Conservation (phyloP, 2,797 vertebrate genomes). For the Labroides dimidiatus region DNA sequence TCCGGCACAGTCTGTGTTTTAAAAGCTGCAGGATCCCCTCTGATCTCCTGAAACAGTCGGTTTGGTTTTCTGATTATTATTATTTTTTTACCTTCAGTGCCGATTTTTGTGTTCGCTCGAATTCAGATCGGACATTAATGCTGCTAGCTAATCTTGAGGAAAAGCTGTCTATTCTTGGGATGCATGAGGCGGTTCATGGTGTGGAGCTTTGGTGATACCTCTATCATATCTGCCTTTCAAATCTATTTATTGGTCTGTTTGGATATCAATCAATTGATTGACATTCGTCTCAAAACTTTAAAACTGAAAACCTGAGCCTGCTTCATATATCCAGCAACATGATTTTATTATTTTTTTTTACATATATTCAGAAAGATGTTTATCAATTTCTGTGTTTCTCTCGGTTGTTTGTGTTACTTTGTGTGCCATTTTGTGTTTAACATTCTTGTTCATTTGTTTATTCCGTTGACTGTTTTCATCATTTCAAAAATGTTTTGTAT, state of each 20-base stretch:
- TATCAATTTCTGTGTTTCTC: constrained; percentile 70
- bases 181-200: constrained; percentile 65
- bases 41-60: constrained; percentile 2
- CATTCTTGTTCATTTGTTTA: constrained; percentile 80
- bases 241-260: too few species aligned
- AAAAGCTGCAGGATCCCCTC: constrained; percentile 58
- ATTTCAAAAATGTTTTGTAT: constrained; percentile 95
- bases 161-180: constrained; percentile 60
- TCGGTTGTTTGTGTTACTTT: constrained; percentile 76
- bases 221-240: background rate
- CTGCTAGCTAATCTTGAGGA: constrained; percentile 35
- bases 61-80: too few species aligned
- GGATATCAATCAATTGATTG: too few species aligned
- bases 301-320: constrained; percentile 49
- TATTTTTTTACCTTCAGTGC: too few species aligned
- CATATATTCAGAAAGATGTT: constrained; percentile 61
- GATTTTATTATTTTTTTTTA: constrained; percentile 29
- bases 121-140: background rate
- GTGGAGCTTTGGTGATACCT: constrained; percentile 33
- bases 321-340: constrained; percentile 66
- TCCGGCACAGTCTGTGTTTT: constrained; percentile 41
- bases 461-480: constrained; percentile 92
- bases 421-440: constrained; percentile 67
- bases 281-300: constrained; percentile 19
- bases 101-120: background rate